phyloP scores from a whole-genome alignment of 37 sponge, comb jelly and placozoan species.

The Agelas oroides region DNA sequence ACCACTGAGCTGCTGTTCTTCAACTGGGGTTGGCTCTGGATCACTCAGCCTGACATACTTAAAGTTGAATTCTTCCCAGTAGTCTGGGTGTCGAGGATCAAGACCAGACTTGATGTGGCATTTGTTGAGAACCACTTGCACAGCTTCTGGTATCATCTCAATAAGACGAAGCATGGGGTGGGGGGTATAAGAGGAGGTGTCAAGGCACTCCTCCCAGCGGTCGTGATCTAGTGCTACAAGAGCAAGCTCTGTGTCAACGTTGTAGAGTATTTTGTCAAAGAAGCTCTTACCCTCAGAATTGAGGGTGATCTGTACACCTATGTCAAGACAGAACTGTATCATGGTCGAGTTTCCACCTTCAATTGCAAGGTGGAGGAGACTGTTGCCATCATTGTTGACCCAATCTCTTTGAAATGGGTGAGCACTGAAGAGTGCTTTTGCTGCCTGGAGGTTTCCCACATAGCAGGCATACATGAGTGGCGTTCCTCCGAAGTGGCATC shows the following conservation, averaged over 20 bases:
- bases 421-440: constrained; percentile 52
- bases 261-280: constrained; percentile 77
- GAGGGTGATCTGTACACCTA: constrained; percentile 62
- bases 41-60: constrained; percentile 52
- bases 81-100: constrained; percentile 38
- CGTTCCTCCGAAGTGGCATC: constrained; percentile 55
- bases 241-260: constrained; percentile 30
- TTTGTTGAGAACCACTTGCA: constrained; percentile 63
- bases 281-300: constrained; percentile 73
- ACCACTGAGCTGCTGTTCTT: neutral
- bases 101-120: constrained; percentile 22
- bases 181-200: constrained; percentile 31
- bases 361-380: constrained; percentile 81
- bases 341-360: constrained; percentile 36
- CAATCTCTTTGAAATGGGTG: constrained; percentile 72
- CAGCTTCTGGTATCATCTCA: constrained; percentile 69
- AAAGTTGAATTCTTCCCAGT: constrained; percentile 85
- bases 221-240: constrained; percentile 43
- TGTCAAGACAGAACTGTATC: constrained; percentile 60
- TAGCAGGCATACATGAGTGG: constrained; percentile 73
- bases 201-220: constrained; percentile 79
- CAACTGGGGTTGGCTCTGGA: neutral
- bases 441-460: constrained; percentile 45
- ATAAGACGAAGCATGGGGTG: constrained; percentile 74
- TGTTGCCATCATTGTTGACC: constrained; percentile 58